These are phyloP conservation scores for Paratrypauchen microcephalus DNA, from an alignment of 2,797 vertebrate species.

Conservation along the genomic window DNA sequence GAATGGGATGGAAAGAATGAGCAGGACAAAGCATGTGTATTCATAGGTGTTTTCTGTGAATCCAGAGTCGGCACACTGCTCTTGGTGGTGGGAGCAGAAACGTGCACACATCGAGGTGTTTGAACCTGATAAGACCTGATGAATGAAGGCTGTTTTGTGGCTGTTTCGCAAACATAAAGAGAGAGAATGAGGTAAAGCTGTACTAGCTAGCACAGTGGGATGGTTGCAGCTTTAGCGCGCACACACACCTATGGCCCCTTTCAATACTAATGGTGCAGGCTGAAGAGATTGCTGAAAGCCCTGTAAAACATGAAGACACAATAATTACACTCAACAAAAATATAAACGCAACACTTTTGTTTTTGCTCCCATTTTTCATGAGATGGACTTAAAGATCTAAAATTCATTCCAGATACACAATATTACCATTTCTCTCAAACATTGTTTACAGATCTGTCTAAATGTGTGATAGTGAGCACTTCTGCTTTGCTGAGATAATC, in stretches of 20 bases:
- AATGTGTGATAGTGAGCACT: no score
- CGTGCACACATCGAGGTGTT: constrained; percentile 75
- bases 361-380: no score
- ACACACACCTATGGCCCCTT: constrained; percentile 60
- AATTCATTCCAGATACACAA: no score
- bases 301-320: constrained; percentile 47
- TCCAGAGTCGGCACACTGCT: constrained; percentile 39
- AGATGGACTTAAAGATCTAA: no score
- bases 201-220: constrained; percentile 54
- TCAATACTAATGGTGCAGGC: constrained; percentile 42
- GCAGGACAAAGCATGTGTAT: constrained; percentile 47
- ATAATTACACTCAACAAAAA: no score
- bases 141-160: constrained; percentile 64
- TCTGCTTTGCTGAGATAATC: no score
- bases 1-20: constrained; percentile 56
- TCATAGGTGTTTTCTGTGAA: constrained; percentile 34
- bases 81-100: constrained; percentile 49
- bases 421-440: no score
- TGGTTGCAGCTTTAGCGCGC: constrained; percentile 48
- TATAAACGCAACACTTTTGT: no score
- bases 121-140: constrained; percentile 78
- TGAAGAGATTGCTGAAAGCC: constrained; percentile 58
- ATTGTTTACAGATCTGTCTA: no score
- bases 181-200: constrained; percentile 53
- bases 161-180: constrained; percentile 61